Evolutionary conservation across 2,113 vertebrate species (phyloP), one percentile per base, ranked within the genome.

Genomic region (Ondatra zibethicus): DNA sequence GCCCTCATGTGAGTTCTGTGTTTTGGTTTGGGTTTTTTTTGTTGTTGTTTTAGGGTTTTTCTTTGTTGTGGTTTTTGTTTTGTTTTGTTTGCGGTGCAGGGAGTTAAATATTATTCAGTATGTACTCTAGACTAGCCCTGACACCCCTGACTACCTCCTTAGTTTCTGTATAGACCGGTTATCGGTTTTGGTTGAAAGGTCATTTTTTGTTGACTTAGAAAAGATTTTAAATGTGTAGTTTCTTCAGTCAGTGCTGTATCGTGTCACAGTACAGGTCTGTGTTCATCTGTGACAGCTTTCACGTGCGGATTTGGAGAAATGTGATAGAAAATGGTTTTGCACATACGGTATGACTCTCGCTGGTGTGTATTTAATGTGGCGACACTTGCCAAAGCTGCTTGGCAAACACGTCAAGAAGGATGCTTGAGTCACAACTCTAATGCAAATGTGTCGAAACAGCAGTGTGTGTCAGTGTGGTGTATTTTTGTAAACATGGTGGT

Each of bases 401-500:
- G 98, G 97, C 98, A 98, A 98, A 98, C 95, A 96, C 97, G 97
- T 96, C 96, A 97, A n/a, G 68, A 73, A 55, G 89, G 88, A 92
- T 33, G 65, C 89, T 94, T 42, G 39, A 97, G 95, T 99, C 98
- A 97, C 98, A 98, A 96, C 1, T 94, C 97, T 96, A 88, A 97
- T 97, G 98, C 98, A 95, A 97, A 98, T 97, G 97, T 95, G 88
- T 98, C 97, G 98, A 97, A 97, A 97, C 91, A 31, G 93, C 95
- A 0, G 84, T 98, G 91, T 96, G 97, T 97, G 96, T 97, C 98
- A 97, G 84, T 70, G 84, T 45, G 97, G 93, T 98, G 96, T 98
- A 97, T 98, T 98, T 98, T 98, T 98, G 98, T 99, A 98, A 98
- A 97, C 98, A 98, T 58, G 93, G 98, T 97, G 97, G 97, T 97